A percentile compares a stretch with the other conserved stretches of the same genome.
These are phyloP conservation scores for Penaeus vannamei DNA, from an alignment of 1,140 invertebrate species.

Conservation along the genomic window DNA sequence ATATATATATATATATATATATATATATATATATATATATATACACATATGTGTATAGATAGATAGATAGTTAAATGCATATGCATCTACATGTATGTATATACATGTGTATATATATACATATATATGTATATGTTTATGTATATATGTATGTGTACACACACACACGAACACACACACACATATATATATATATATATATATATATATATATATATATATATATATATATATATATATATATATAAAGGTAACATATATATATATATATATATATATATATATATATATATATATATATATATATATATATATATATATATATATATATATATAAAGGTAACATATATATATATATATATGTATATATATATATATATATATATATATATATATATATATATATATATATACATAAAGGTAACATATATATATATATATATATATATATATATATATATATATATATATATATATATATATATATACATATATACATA, in stretches of 20 bases:
- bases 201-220: neutral
- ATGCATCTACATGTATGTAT: neutral
- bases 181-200: neutral
- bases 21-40: slow-evolving; percentile 24
- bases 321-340: no score
- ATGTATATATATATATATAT: slow-evolving; percentile 32
- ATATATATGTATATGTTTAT: neutral
- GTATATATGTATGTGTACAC: neutral
- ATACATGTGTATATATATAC: neutral
- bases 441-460: slow-evolving; percentile 21
- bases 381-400: slow-evolving; percentile 1
- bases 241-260: no score
- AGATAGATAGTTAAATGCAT: slow-evolving; percentile 3
- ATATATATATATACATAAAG: neutral
- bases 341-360: no score
- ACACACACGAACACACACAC: no score
- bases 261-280: no score
- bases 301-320: no score
- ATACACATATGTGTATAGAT: slow-evolving; percentile 32
- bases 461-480: slow-evolving; percentile 35
- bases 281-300: no score
- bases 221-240: no score
- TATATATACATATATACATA: slow-evolving; percentile 21
- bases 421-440: neutral
- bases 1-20: slow-evolving; percentile 34